phyloP scores from a whole-genome alignment of 2,888 invertebrate species.

The Dynastes grantii region DNA sequence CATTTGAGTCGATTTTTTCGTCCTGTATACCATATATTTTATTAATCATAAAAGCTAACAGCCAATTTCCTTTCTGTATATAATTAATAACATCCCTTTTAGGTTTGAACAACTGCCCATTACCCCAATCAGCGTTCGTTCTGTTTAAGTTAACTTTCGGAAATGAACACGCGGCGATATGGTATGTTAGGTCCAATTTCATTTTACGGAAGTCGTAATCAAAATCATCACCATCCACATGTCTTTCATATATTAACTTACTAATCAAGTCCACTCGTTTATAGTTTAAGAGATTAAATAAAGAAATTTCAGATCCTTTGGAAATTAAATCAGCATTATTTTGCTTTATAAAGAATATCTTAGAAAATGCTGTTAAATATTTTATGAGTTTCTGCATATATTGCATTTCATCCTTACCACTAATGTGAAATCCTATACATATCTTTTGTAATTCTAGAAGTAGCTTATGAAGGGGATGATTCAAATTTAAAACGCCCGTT shows the following conservation, averaged over 20 bases:
- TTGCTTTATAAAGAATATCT: slow-evolving; percentile 68
- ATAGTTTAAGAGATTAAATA: slow-evolving; percentile 73
- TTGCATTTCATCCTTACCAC: slow-evolving; percentile 63
- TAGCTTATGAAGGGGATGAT: slow-evolving; percentile 72
- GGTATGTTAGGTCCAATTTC: slow-evolving; percentile 83
- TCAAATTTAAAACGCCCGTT: slow-evolving; percentile 70
- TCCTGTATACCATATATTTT: slow-evolving; percentile 76
- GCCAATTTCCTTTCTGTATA: slow-evolving; percentile 79
- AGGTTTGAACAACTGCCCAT: slow-evolving; percentile 68
- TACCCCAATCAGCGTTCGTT: slow-evolving; percentile 71
- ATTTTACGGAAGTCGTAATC: slow-evolving; percentile 80
- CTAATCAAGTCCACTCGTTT: slow-evolving; percentile 78
- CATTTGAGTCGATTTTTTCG: slow-evolving; percentile 72
- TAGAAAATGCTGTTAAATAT: slow-evolving; percentile 75
- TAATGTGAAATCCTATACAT: slow-evolving; percentile 60
- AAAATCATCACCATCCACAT: slow-evolving; percentile 79
- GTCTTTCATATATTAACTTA: slow-evolving; percentile 79
- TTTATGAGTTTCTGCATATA: slow-evolving; percentile 75
- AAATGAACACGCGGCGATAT: slow-evolving; percentile 82
- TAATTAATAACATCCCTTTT: slow-evolving; percentile 76
- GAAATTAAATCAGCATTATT: slow-evolving; percentile 65
- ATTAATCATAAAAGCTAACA: slow-evolving; percentile 79
- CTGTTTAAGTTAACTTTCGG: slow-evolving; percentile 76
- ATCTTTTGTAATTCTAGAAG: slow-evolving; percentile 73
- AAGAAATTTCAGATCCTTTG: slow-evolving; percentile 66